Evolutionary conservation across 1,140 invertebrate species (phyloP), one percentile per base, ranked within the genome.

Genomic region (Pachypsylla venusta): DNA sequence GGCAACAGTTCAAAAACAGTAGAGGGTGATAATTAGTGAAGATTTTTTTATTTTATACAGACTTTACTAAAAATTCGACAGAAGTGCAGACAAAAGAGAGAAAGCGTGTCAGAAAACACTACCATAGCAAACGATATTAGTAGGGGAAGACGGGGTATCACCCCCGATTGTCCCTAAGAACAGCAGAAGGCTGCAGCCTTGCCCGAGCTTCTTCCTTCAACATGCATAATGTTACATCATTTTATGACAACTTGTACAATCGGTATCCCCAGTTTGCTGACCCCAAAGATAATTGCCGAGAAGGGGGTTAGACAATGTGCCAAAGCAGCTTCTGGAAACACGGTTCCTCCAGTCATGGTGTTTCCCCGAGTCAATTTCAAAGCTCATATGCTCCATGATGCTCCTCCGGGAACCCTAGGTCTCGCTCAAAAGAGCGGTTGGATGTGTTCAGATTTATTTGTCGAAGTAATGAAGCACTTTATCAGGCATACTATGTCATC

Each of bases 401-500:
- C 65, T 5, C 70, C 69, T 16, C 39, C 66, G 5, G 74, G 75
- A 60, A 68, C 67, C 54, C 59, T 70, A 28, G 75, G 71, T 42
- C 64, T 63, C 27, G 70, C 71, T 4, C 68, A 70, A 63, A 63
- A 25, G 57, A 70, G 64, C 63, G 76, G 75, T 2, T 77, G 75
- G 73, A 75, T 77, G 69, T n/a, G n/a, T n/a, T n/a, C n/a, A n/a
- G n/a, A n/a, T n/a, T n/a, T n/a, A n/a, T n/a, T n/a, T n/a, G n/a
- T n/a, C n/a, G n/a, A n/a, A n/a, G n/a, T n/a, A n/a, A n/a, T n/a
- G n/a, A n/a, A n/a, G n/a, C n/a, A n/a, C n/a, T n/a, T n/a, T n/a
- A n/a, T n/a, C n/a, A n/a, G n/a, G n/a, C n/a, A n/a, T n/a, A n/a
- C n/a, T n/a, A n/a, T n/a, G n/a, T n/a, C n/a, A n/a, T n/a, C n/a